phyloP scores from a whole-genome alignment of 2,113 vertebrate species.

The Terrapene triunguis region DNA sequence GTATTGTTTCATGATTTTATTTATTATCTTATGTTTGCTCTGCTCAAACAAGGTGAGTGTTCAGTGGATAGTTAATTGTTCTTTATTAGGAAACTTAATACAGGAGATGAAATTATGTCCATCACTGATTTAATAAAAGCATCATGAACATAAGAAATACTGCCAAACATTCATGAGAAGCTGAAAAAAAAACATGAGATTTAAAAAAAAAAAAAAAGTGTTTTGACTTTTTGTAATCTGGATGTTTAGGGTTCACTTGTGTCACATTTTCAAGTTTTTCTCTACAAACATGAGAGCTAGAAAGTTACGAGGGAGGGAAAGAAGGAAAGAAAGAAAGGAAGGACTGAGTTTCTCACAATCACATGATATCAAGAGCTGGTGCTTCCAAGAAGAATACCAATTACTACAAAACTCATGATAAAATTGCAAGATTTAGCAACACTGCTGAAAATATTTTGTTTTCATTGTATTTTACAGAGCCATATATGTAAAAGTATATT shows the following conservation, averaged over 20 bases:
- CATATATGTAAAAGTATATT: not conserved
- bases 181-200: not conserved
- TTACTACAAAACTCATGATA: not conserved
- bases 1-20: too few relatives aligned
- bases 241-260: not conserved
- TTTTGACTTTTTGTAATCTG: not conserved
- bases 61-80: not conserved
- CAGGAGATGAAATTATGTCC: not conserved
- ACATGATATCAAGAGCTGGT: not conserved
- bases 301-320: not conserved
- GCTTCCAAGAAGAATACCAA: not conserved
- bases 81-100: not conserved
- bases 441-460: not conserved
- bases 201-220: not conserved
- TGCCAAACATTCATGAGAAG: not conserved
- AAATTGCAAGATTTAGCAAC: not conserved
- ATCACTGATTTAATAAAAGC: not conserved
- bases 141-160: not conserved
- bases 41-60: not conserved
- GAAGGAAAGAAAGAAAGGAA: not conserved
- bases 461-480: not conserved
- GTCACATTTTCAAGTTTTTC: not conserved
- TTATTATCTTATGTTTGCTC: not conserved
- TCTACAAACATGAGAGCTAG: not conserved
- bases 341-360: not conserved